Base-by-base conservation (phyloP, 2,113 vertebrate genomes). In the Ageneiosus marmoratus region DNA sequence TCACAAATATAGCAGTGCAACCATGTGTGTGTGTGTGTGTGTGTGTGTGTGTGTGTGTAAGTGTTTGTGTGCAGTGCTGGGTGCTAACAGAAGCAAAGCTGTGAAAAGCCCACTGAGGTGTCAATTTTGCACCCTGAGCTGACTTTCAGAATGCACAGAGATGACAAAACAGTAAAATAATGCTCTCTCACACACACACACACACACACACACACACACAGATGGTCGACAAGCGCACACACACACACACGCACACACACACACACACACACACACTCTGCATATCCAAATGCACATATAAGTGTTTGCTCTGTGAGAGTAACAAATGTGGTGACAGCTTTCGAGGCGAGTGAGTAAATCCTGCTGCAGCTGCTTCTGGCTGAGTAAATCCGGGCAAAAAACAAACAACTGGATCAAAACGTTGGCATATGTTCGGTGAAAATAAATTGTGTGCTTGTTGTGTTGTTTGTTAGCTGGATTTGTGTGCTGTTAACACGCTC, bases 71-170 rank as follows among this genome's bases (percentile, higher is more conserved):
- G 20, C 51, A 56, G 34, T 32, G 32, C 37, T 13, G 67, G 46
- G 10, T 82, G 32, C 50, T 82, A 65, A 58, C 69, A 75, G 69
- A 65, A 75, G 83, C 79, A 70, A 69, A 83, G 60, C 62, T 77
- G 76, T 53, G 67, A 82, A 80, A 81, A 84, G 51, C 48, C 53
- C 83, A 87, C 75, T 50, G 55, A 84, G 80, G 72, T 90, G 34
- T 20, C 77, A 46, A 67, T 85, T 73, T 79, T 78, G 65, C 74
- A 76, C 72, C 55, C 83, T 72, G 80, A 2, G 34, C 37, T 85
- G 65, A 83, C 70, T 62, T 80, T 86, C 69, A 79, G 70, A 83
- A 67, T 22, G 32, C 44, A 81, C 27, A 46, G 13, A 82, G 83
- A 51, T 22, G 81, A 85, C 34, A 69, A 78, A 48, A 41, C n/a